Percentiles rank a stretch among this genome's conserved stretches.
Evolutionary conservation across 2,113 vertebrate genomes (phyloP).

Genomic region (Clinocottus analis): DNA sequence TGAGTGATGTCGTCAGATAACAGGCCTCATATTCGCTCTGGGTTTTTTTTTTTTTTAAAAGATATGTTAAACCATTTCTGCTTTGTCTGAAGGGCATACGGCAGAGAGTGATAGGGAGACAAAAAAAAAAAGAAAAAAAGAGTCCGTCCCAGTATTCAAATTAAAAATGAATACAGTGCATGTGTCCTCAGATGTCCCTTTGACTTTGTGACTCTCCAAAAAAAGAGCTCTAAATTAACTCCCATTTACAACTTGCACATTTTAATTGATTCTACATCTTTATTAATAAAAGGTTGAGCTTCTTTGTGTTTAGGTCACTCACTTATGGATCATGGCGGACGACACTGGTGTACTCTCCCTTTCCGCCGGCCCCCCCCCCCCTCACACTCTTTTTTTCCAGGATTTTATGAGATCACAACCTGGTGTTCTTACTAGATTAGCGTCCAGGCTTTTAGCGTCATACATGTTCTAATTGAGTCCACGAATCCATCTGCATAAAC

Average conservation of each 20-base stretch:
- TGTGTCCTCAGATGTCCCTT: constrained; percentile 29
- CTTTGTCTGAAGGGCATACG: constrained; percentile 46
- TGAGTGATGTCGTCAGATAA: constrained; percentile 14
- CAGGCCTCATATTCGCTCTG: not conserved
- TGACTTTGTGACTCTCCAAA: constrained; percentile 25
- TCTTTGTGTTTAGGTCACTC: constrained; percentile 36
- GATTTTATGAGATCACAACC: constrained; percentile 42
- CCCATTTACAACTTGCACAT: constrained; percentile 17
- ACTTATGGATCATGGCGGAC: constrained; percentile 1
- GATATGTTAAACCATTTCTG: constrained; percentile 21
- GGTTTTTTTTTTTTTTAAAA: constrained; percentile 15
- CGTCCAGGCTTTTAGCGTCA: constrained; percentile 27
- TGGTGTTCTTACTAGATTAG: constrained; percentile 30
- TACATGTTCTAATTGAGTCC: constrained; percentile 37
- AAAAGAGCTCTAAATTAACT: constrained; percentile 14
- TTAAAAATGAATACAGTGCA: constrained; percentile 34
- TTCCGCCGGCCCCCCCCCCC: not conserved
- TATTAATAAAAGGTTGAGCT: constrained; percentile 27
- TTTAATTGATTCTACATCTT: constrained; percentile 26
- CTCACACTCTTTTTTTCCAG: not conserved
- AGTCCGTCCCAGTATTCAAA: constrained; percentile 4
- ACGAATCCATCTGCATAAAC: constrained; percentile 20
- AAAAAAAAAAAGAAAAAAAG: not conserved
- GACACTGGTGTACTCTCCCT: not conserved
- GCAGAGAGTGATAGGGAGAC: constrained; percentile 7